A percentile compares a stretch with the other conserved stretches of the same genome.
Evolutionary conservation across 2,113 vertebrate species (phyloP).

Genomic region (Lepisosteus osseus): DNA sequence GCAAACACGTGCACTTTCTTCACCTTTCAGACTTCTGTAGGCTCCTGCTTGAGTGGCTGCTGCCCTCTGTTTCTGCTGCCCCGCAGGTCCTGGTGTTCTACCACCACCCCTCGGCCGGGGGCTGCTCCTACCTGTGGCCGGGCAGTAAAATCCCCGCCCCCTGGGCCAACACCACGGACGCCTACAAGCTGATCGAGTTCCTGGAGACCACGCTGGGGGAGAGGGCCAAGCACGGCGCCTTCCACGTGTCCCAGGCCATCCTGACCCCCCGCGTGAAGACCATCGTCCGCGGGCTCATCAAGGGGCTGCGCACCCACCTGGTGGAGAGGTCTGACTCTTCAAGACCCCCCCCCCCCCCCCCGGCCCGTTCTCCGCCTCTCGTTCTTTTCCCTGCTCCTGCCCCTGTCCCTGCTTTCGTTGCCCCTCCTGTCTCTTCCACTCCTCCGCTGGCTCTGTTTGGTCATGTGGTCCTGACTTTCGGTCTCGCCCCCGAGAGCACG

Average conservation of each 20-base stretch:
- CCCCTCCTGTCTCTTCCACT: no score
- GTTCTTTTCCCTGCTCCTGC: no score
- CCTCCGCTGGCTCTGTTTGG: no score
- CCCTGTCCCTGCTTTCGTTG: no score
- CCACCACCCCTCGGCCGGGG: slow-evolving; percentile 74
- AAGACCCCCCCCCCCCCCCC: no score
- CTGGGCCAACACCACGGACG: slow-evolving; percentile 93
- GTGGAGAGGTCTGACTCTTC: slow-evolving; percentile 75
- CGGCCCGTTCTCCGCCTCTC: no score
- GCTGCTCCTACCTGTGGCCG: slow-evolving; percentile 79
- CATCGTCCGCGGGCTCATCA: slow-evolving; percentile 77
- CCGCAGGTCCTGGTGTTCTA: slow-evolving; percentile 90
- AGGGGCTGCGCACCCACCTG: slow-evolving; percentile 85
- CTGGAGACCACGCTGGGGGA: slow-evolving; percentile 87
- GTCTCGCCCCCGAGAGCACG: no score
- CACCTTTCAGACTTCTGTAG: no score
- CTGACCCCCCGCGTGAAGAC: slow-evolving; percentile 86
- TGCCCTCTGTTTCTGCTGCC: slow-evolving; percentile 17
- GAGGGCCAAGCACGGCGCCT: slow-evolving; percentile 73
- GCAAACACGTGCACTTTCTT: no score
- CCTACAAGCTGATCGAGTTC: slow-evolving; percentile 84
- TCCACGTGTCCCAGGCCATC: slow-evolving; percentile 96
- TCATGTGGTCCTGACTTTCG: no score
- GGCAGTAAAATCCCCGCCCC: slow-evolving; percentile 92
- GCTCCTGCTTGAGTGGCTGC: no score